Conservation (phyloP, 2,113 vertebrate genomes). For the Manacus vitellinus region DNA sequence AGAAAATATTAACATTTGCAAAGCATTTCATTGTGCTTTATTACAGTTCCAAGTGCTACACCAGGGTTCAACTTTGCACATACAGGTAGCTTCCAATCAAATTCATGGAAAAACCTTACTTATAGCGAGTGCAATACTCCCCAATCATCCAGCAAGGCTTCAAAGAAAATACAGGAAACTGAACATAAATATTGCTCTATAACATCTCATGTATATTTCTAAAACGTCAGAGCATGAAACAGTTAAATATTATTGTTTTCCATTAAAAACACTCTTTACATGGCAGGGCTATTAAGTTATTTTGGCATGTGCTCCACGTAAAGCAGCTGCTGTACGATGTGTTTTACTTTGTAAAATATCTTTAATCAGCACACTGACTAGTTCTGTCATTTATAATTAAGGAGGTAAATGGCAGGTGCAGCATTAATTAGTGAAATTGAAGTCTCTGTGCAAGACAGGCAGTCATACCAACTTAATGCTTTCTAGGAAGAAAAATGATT, state of each 20-base stretch:
- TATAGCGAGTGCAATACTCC: neutral
- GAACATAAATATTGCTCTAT: conserved; percentile 13
- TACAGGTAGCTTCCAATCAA: neutral
- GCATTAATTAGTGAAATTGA: conserved; percentile 62
- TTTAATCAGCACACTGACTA: conserved; percentile 69
- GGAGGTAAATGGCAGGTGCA: conserved; percentile 71
- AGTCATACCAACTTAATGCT: neutral
- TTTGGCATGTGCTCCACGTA: conserved; percentile 23
- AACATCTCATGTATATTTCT: neutral
- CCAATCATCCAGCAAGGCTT: neutral
- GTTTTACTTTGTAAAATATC: conserved; percentile 63
- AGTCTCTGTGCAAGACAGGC: conserved; percentile 29
- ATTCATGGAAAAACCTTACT: neutral
- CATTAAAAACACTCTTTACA: neutral
- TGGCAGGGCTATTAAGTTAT: conserved; percentile 57
- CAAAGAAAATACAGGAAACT: neutral
- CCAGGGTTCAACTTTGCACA: neutral
- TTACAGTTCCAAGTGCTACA: neutral
- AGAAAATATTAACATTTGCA: neutral
- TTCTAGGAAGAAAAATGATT: neutral
- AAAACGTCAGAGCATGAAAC: neutral
- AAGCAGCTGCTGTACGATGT: conserved; percentile 70
- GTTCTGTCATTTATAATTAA: conserved; percentile 70
- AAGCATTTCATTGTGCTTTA: neutral
- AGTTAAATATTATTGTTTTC: conserved; percentile 44